A percentile compares a stretch with the other conserved stretches of the same genome.
These are phyloP conservation scores for Venturia canescens DNA, from an alignment of 1,140 invertebrate genomes.

Conservation along the genomic window DNA sequence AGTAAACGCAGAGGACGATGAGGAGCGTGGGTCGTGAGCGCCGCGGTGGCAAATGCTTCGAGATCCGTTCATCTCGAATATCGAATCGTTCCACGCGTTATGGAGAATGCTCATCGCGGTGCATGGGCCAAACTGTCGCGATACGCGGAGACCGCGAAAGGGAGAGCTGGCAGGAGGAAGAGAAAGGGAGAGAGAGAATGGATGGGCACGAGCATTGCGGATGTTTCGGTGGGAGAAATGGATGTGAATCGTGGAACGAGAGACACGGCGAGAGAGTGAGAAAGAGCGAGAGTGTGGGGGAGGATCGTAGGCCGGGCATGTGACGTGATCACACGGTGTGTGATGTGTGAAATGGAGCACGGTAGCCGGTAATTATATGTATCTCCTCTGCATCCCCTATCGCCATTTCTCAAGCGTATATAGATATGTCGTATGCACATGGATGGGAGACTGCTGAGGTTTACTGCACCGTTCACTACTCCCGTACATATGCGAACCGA, in stretches of 20 bases:
- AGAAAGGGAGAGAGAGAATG: constrained; percentile 27
- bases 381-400: constrained; percentile 60
- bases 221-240: constrained; percentile 16
- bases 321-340: constrained; percentile 75
- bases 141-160: not conserved
- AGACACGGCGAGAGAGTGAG: constrained; percentile 48
- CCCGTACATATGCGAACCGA: constrained; percentile 13
- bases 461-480: constrained; percentile 13
- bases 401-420: constrained; percentile 40
- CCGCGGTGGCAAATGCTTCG: constrained; percentile 32
- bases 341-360: constrained; percentile 76
- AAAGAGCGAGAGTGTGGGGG: constrained; percentile 45
- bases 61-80: constrained; percentile 48
- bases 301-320: constrained; percentile 69
- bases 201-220: not conserved
- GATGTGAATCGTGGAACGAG: not conserved
- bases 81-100: constrained; percentile 53
- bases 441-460: constrained; percentile 11
- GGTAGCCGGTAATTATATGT: constrained; percentile 75
- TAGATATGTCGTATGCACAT: not conserved
- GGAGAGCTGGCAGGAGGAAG: not conserved
- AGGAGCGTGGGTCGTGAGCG: not conserved
- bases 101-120: constrained; percentile 63
- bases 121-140: constrained; percentile 47
- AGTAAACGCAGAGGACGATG: not conserved